Evolutionary conservation across 1,140 invertebrate genomes (phyloP).

Genomic region (Bombus sylvicola): DNA sequence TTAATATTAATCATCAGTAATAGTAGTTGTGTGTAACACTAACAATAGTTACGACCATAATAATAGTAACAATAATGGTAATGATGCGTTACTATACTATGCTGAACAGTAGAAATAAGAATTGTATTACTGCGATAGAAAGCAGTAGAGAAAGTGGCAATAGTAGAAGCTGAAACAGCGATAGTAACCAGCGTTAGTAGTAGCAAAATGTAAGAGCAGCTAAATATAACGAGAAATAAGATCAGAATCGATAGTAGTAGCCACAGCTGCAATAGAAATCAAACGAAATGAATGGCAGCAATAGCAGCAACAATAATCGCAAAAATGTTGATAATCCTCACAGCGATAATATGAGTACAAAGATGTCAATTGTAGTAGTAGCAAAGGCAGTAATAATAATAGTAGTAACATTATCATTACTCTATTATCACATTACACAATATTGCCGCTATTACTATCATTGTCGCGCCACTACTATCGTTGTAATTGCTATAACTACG

Average conservation of each 20-base stretch:
- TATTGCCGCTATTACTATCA: conserved; percentile 47
- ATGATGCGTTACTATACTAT: conserved; percentile 13
- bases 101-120: neutral
- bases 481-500: conserved; percentile 14
- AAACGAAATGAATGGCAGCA: neutral
- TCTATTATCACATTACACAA: conserved; percentile 49
- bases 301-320: conserved; percentile 11
- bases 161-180: neutral
- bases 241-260: neutral
- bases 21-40: conserved; percentile 23
- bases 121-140: neutral
- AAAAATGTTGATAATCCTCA: neutral
- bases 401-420: conserved; percentile 41
- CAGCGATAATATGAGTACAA: neutral
- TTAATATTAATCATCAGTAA: conserved; percentile 1
- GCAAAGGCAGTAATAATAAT: conserved; percentile 44
- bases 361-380: conserved; percentile 1
- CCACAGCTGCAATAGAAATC: neutral
- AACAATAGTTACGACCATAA: conserved; percentile 28
- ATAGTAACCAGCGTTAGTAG: neutral
- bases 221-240: neutral
- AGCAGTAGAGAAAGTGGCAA: neutral
- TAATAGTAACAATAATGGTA: conserved; percentile 22
- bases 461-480: conserved; percentile 26
- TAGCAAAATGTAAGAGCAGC: neutral